Percentiles rank a stretch among this genome's conserved stretches.
Evolutionary conservation across 2,888 invertebrate species (phyloP).

Genomic region (Conchocele bisecta): DNA sequence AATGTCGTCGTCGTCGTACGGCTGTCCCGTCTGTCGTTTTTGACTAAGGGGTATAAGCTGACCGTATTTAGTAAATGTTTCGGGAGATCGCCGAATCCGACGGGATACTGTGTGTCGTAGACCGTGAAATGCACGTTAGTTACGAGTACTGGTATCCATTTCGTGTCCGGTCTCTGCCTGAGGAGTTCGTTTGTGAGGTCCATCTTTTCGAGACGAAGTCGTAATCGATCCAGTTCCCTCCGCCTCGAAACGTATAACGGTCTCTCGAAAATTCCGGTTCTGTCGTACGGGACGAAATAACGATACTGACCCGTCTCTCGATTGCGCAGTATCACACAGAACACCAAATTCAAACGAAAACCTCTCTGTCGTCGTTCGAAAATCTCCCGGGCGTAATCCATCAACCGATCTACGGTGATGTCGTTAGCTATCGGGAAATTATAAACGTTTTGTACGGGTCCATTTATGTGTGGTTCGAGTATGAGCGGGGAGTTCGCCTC

Average conservation of each 20-base stretch:
- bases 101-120: conserved; percentile 20
- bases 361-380: neutral
- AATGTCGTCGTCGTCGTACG: conserved; percentile 30
- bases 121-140: conserved; percentile 46
- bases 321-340: conserved; percentile 4
- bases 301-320: conserved; percentile 47
- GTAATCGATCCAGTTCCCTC: conserved; percentile 26
- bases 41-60: conserved; percentile 32
- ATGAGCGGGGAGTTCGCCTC: conserved; percentile 17
- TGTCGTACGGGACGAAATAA: conserved; percentile 46
- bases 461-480: neutral
- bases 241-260: conserved; percentile 45
- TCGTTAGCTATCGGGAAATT: conserved; percentile 16
- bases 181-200: conserved; percentile 37
- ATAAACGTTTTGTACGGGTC: conserved; percentile 8
- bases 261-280: conserved; percentile 38
- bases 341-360: conserved; percentile 12
- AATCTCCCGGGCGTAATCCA: neutral
- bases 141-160: conserved; percentile 52
- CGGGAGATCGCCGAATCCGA: conserved; percentile 32
- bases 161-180: conserved; percentile 37
- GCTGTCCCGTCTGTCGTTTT: conserved; percentile 22
- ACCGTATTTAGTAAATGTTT: conserved; percentile 21
- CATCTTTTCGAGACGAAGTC: conserved; percentile 16
- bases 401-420: conserved; percentile 7